phyloP scores from a whole-genome alignment of 2,797 vertebrate species.

The Gobio occitaniae region DNA sequence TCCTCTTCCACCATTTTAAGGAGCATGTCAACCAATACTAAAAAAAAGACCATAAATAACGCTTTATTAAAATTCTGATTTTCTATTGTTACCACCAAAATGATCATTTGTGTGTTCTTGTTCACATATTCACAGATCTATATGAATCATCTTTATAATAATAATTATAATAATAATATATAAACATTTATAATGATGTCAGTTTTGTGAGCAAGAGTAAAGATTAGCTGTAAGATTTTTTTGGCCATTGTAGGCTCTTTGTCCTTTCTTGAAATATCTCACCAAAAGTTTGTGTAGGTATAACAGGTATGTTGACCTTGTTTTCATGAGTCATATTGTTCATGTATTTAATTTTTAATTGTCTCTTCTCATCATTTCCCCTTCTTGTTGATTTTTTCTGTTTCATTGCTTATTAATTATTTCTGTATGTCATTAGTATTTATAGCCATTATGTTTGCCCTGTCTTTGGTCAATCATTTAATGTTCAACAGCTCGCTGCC shows the following conservation, averaged over 20 bases:
- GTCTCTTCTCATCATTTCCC: neutral
- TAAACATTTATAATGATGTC: neutral
- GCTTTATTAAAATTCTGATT: neutral
- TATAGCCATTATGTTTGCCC: neutral
- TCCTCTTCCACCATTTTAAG: constrained; percentile 66
- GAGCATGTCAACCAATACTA: constrained; percentile 77
- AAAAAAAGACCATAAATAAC: neutral
- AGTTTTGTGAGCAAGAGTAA: neutral
- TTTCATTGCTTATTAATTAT: too few relatives aligned
- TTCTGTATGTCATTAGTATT: neutral
- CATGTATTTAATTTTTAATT: neutral
- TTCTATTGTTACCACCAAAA: neutral
- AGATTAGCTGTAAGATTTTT: neutral
- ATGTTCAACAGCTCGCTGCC: neutral
- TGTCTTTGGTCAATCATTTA: neutral
- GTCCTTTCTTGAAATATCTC: neutral
- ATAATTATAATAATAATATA: too few relatives aligned
- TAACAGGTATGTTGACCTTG: neutral
- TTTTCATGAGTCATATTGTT: too few relatives aligned
- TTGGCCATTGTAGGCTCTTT: neutral
- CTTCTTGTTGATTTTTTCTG: neutral
- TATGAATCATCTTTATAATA: neutral
- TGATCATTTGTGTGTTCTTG: neutral
- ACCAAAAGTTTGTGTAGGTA: neutral
- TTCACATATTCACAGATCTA: neutral